Percentiles rank a stretch among this genome's conserved stretches.
phyloP scores from a whole-genome alignment of 2,888 invertebrate genomes.

The Macrosoma leucophasiata region DNA sequence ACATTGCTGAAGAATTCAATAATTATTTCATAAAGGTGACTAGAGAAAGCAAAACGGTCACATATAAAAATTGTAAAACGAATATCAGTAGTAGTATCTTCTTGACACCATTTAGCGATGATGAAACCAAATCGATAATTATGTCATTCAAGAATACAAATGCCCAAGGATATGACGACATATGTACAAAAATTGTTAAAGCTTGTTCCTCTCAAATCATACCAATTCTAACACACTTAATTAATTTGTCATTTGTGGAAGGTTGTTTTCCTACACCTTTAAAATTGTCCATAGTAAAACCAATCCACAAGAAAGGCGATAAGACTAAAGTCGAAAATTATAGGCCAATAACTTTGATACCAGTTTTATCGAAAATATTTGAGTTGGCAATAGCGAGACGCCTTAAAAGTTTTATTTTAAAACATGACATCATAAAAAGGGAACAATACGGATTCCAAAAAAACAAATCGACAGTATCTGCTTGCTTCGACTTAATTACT shows the following conservation, averaged over 20 bases:
- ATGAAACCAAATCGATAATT: constrained; percentile 4
- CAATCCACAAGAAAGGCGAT: constrained; percentile 2
- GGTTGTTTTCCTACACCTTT: too few relatives aligned
- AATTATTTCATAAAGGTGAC: constrained; percentile 8
- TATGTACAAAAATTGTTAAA: constrained; percentile 13
- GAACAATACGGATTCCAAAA: constrained; percentile 12
- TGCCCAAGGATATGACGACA: constrained; percentile 8
- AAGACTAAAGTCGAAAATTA: neutral
- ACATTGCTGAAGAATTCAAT: constrained; percentile 10
- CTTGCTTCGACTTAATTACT: constrained; percentile 6
- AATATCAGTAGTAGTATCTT: constrained; percentile 2
- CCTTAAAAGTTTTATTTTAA: constrained; percentile 1
- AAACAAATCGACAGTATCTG: constrained; percentile 6
- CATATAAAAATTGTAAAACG: neutral
- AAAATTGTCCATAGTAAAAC: neutral
- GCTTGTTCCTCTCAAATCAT: constrained; percentile 5
- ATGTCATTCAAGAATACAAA: constrained; percentile 9
- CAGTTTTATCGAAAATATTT: constrained; percentile 5
- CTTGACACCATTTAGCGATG: constrained; percentile 6
- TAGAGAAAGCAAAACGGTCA: too few relatives aligned
- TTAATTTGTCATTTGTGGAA: constrained; percentile 8
- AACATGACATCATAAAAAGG: constrained; percentile 3
- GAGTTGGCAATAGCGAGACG: constrained; percentile 4
- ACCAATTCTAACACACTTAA: constrained; percentile 3
- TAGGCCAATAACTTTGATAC: constrained; percentile 3